Evolutionary conservation across 2,888 invertebrate species (phyloP), one percentile per base, ranked within the genome.

Genomic region (Uloborus plumipes): DNA sequence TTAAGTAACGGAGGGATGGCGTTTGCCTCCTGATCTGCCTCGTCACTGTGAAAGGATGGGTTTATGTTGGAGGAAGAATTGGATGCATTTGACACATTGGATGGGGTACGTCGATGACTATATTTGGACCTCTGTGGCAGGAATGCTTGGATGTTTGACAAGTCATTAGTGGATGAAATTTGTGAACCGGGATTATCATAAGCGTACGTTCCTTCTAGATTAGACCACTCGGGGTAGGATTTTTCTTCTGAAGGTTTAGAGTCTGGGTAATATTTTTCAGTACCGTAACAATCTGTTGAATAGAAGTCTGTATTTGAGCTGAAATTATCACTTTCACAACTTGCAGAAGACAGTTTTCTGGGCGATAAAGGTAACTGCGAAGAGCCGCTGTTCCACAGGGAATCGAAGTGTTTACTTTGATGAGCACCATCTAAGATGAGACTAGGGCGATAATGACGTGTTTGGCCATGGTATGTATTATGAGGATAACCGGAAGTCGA

Each of bases 391-490:
- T 86, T 86, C 78, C 86, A 86, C 18, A 93, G 16, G 93, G 93
- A 1, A 93, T 94, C 94, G 0, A 94, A 93, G 89, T 94, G 94
- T 75, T 94, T 90, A 67, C 94, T 89, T 0, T 94, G 93, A 53
- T 67, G 70, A 59, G 77, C 61, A 64, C 72, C 73, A 71, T 81
- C 84, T 61, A 81, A 22, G 70, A 72, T 78, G 47, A 85, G 66
- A 65, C 80, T 83, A 64, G 89, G 89, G 76, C 89, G 85, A 66
- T 88, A 87, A 64, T 95, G 95, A 84, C 93, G 91, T 13, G 94
- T 92, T 67, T 94, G 95, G 0, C 95, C 97, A 89, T 96, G 97
- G 90, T 96, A 97, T 2, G 96, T 96, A 90, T 96, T 95, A 89
- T 95, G 95, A 55, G 93, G 92, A 89, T 93, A 94, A 0, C 92